These are phyloP conservation scores for Gorsachius goisagi DNA, from an alignment of 2,113 vertebrate species.

Conservation along the genomic window DNA sequence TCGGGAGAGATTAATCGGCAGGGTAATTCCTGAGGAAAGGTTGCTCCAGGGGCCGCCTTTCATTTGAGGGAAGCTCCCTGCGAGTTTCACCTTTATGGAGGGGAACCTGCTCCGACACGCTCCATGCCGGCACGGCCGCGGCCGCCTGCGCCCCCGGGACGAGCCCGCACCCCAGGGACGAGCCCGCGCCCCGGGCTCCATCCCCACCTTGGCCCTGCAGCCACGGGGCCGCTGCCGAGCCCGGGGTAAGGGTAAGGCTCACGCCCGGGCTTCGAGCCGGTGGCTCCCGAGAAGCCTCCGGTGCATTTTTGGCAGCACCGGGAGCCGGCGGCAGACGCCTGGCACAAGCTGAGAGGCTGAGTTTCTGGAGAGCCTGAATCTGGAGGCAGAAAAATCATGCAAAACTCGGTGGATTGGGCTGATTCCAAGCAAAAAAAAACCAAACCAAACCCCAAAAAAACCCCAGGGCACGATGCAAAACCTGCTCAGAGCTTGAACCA, in stretches of 20 bases:
- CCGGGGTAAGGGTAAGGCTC: neutral
- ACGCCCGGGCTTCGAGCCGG: neutral
- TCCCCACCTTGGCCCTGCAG: neutral
- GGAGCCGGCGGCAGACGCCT: neutral
- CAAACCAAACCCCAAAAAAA: no score
- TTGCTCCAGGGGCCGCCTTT: constrained; percentile 40
- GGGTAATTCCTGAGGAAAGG: constrained; percentile 19
- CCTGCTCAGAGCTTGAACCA: neutral
- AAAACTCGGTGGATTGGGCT: neutral
- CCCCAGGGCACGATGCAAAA: neutral
- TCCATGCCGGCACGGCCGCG: accelerated
- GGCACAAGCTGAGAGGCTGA: neutral
- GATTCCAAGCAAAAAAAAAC: neutral
- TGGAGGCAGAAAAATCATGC: neutral
- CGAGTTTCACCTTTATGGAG: neutral
- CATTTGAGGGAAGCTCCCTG: neutral
- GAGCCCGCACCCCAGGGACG: no score
- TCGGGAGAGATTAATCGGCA: constrained; percentile 13
- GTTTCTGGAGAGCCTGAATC: neutral
- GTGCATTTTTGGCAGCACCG: neutral
- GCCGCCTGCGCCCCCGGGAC: neutral
- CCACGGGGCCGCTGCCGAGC: neutral
- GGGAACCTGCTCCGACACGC: neutral
- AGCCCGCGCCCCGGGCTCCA: accelerated
- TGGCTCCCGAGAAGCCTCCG: neutral